Percentiles rank a stretch among this genome's conserved stretches.
These are phyloP conservation scores for Papilio gigon DNA, from an alignment of 2,888 invertebrate genomes.

Conservation along the genomic window DNA sequence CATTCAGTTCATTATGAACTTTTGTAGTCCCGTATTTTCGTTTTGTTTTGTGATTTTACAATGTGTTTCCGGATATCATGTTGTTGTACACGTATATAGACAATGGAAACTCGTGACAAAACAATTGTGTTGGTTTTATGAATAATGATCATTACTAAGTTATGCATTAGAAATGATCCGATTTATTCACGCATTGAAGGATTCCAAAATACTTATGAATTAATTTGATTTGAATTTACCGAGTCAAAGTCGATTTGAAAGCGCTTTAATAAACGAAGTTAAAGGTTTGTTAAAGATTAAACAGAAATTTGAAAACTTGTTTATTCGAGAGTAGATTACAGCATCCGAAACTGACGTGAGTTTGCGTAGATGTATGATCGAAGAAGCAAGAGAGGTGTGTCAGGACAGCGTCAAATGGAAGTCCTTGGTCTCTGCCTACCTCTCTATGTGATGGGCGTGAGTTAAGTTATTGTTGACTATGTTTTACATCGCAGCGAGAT, in stretches of 20 bases:
- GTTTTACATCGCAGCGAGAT: no score
- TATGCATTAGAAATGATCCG: background rate
- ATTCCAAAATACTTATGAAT: background rate
- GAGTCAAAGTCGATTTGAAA: conserved; percentile 10
- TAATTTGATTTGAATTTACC: background rate
- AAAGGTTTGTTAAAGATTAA: background rate
- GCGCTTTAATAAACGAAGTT: conserved; percentile 1
- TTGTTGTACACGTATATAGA: no score
- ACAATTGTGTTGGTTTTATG: background rate
- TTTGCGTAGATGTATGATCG: no score
- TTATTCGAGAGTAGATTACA: background rate
- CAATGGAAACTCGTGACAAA: background rate
- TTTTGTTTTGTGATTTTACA: background rate
- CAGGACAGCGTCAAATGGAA: no score
- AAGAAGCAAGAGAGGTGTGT: no score
- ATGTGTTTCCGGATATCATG: no score
- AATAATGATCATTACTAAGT: background rate
- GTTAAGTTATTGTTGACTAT: no score
- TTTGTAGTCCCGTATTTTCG: background rate
- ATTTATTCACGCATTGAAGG: background rate
- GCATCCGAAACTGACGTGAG: no score
- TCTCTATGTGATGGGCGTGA: no score
- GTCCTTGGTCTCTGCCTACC: no score
- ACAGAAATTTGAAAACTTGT: background rate
- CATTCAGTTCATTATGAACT: background rate